phyloP scores from a whole-genome alignment of 2,797 vertebrate species.

The Natrix natrix region DNA sequence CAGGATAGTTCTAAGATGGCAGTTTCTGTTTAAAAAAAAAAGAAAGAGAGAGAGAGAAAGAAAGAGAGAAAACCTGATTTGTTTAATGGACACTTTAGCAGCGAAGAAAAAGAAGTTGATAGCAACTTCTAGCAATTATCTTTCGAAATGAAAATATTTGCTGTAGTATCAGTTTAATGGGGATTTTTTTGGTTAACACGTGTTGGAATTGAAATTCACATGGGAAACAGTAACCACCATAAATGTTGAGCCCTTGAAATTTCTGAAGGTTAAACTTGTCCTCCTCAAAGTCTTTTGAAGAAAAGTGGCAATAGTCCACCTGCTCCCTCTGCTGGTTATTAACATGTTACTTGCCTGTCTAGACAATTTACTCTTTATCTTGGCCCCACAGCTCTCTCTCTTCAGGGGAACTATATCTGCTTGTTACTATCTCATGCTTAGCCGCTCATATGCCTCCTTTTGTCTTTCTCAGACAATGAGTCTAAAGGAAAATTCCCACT shows the following conservation, averaged over 20 bases:
- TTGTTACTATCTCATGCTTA: neutral
- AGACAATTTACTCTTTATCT: neutral
- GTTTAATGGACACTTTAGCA: constrained; percentile 61
- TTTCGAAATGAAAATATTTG: constrained; percentile 43
- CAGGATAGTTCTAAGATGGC: constrained; percentile 74
- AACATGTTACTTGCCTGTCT: neutral
- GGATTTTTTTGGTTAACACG: neutral
- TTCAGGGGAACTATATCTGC: neutral
- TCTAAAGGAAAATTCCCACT: neutral
- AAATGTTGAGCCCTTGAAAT: neutral
- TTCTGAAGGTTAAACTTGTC: neutral
- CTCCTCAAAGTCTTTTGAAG: neutral
- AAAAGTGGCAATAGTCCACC: constrained; percentile 6
- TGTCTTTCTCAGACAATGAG: neutral
- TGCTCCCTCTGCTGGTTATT: constrained; percentile 24
- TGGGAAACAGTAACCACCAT: neutral
- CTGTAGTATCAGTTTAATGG: constrained; percentile 34
- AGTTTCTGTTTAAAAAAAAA: constrained; percentile 58
- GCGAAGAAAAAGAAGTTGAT: constrained; percentile 54
- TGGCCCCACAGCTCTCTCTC: neutral
- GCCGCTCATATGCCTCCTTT: neutral
- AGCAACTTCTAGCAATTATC: constrained; percentile 46
- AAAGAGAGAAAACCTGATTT: constrained; percentile 56
- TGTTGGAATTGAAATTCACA: constrained; percentile 29
- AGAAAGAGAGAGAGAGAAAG: neutral